Conservation (phyloP, 2,797 vertebrate species). For the Sebastes umbrosus region DNA sequence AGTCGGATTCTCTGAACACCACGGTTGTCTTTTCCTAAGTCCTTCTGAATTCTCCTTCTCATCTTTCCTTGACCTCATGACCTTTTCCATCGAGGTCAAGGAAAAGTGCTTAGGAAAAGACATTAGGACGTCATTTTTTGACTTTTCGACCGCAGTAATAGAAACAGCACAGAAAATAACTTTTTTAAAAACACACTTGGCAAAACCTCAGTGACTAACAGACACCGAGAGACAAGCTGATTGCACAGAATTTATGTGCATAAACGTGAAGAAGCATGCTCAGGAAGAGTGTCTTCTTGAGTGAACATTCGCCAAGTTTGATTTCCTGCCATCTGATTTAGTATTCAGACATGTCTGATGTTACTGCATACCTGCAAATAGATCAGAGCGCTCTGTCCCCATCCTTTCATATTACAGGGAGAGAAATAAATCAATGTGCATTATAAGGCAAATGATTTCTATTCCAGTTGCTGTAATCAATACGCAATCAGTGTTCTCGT, state of each 20-base stretch:
- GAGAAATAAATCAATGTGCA: constrained; percentile 11
- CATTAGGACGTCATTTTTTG: too few relatives aligned
- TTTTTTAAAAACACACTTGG: not conserved
- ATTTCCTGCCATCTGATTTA: constrained; percentile 2
- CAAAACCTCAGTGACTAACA: not conserved
- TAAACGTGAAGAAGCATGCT: not conserved
- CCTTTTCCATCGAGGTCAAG: too few relatives aligned
- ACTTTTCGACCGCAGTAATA: too few relatives aligned
- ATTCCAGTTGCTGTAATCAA: constrained; percentile 28
- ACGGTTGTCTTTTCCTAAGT: too few relatives aligned
- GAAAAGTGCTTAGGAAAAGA: too few relatives aligned
- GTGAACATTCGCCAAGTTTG: not conserved
- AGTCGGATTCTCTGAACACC: too few relatives aligned
- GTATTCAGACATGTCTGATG: not conserved
- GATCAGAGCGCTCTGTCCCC: not conserved
- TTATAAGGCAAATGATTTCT: constrained; percentile 2
- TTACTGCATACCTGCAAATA: not conserved
- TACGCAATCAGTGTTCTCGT: constrained; percentile 16
- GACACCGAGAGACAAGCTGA: not conserved
- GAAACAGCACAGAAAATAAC: not conserved
- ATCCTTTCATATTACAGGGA: not conserved
- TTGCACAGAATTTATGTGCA: not conserved
- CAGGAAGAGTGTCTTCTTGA: not conserved
- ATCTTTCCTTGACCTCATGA: too few relatives aligned
- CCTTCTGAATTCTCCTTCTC: too few relatives aligned